These are phyloP conservation scores for Gadus chalcogrammus DNA, from an alignment of 2,113 vertebrate genomes.

Conservation along the genomic window DNA sequence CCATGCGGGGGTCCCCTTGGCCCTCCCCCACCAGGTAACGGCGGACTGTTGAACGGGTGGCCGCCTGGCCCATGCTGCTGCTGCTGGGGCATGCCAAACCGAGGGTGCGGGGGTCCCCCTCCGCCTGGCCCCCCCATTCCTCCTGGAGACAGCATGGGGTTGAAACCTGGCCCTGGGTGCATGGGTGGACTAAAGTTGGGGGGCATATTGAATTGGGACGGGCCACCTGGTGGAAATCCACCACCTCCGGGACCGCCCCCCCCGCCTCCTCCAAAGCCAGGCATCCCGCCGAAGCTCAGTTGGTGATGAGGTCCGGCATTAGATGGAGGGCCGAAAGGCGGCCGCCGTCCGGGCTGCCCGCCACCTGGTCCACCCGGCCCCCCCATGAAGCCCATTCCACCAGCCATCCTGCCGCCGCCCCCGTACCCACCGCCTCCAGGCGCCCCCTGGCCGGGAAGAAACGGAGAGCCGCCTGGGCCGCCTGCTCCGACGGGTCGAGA, in stretches of 20 bases:
- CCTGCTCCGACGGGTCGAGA: conserved; percentile 78
- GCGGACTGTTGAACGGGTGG: conserved; percentile 76
- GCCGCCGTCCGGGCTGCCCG: conserved; percentile 74
- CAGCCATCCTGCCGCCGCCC: conserved; percentile 71
- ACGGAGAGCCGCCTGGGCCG: conserved; percentile 69
- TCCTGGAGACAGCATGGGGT: conserved; percentile 88
- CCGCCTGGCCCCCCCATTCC: conserved; percentile 73
- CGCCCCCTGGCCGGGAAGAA: conserved; percentile 82
- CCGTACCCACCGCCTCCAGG: conserved; percentile 71
- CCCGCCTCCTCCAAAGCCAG: conserved; percentile 73
- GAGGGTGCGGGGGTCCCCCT: conserved; percentile 74
- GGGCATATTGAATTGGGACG: conserved; percentile 83
- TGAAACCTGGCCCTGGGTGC: conserved; percentile 83
- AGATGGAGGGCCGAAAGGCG: conserved; percentile 75
- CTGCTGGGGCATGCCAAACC: conserved; percentile 75
- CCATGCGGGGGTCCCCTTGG: conserved; percentile 73
- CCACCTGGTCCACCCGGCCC: conserved; percentile 68
- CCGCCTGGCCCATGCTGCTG: conserved; percentile 79
- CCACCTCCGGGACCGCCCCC: conserved; percentile 62
- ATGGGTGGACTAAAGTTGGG: conserved; percentile 94
- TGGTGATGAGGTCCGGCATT: conserved; percentile 81
- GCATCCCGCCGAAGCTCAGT: conserved; percentile 83
- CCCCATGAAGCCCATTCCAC: conserved; percentile 73
- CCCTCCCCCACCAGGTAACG: conserved; percentile 72
- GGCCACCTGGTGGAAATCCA: conserved; percentile 76